Percentiles rank a stretch among this genome's conserved stretches.
These are phyloP conservation scores for Nylanderia fulva DNA, from an alignment of 1,140 invertebrate genomes.

Conservation along the genomic window DNA sequence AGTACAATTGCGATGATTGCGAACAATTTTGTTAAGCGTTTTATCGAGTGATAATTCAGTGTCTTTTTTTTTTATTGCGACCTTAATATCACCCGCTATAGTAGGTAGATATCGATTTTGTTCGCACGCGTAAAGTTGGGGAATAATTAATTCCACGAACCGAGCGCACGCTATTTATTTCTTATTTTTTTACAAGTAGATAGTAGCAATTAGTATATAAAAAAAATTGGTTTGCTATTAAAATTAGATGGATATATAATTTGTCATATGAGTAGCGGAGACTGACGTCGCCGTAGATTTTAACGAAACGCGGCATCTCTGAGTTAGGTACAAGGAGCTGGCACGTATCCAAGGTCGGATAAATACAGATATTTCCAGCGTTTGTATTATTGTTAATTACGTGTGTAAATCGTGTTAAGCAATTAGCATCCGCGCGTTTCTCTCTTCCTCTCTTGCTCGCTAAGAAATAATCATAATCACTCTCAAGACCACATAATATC, in stretches of 20 bases:
- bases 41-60: background rate
- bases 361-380: slow-evolving; percentile 71
- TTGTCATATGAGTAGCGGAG: slow-evolving; percentile 10
- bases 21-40: background rate
- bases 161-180: background rate
- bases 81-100: too few relatives aligned
- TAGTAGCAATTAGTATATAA: background rate
- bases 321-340: slow-evolving; percentile 48
- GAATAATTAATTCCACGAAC: slow-evolving; percentile 24
- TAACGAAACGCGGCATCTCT: slow-evolving; percentile 35
- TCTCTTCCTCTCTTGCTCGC: slow-evolving; percentile 13
- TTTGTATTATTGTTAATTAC: slow-evolving; percentile 62
- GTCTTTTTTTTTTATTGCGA: background rate
- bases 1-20: background rate
- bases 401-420: slow-evolving; percentile 52
- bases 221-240: background rate
- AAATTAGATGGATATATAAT: background rate
- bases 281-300: slow-evolving; percentile 20
- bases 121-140: background rate
- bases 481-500: background rate
- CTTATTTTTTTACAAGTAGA: background rate
- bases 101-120: slow-evolving; percentile 25
- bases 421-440: slow-evolving; percentile 60
- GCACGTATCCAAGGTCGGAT: slow-evolving; percentile 66
- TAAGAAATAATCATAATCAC: slow-evolving; percentile 65